phyloP scores from a whole-genome alignment of 2,888 invertebrate species.

The Trichopoda pennipes region DNA sequence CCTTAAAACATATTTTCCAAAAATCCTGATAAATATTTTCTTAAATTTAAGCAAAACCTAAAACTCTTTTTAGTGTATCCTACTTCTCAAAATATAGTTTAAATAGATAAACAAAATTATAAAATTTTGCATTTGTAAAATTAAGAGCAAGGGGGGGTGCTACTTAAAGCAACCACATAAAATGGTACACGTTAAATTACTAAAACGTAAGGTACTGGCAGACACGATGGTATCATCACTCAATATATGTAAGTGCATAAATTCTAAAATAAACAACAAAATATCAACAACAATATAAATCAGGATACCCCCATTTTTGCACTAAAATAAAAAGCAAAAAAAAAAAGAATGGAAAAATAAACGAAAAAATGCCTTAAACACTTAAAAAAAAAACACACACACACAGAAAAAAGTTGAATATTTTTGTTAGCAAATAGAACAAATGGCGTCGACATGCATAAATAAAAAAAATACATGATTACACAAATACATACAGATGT shows the following conservation, averaged over 20 bases:
- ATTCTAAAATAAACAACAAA: slow-evolving; percentile 36
- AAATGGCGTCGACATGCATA: slow-evolving; percentile 62
- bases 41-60: too few relatives aligned
- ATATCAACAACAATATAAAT: slow-evolving; percentile 50
- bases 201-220: slow-evolving; percentile 59
- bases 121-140: not conserved
- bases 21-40: too few relatives aligned
- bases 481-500: not conserved
- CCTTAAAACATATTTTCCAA: too few relatives aligned
- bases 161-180: not conserved
- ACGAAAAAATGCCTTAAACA: slow-evolving; percentile 52
- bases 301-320: slow-evolving; percentile 49
- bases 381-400: slow-evolving; percentile 39
- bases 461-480: slow-evolving; percentile 24
- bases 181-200: not conserved
- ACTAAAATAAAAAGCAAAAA: slow-evolving; percentile 2
- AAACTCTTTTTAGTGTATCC: too few relatives aligned
- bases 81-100: not conserved
- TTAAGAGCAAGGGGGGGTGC: not conserved
- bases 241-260: slow-evolving; percentile 10
- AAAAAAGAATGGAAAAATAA: not conserved
- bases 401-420: slow-evolving; percentile 50
- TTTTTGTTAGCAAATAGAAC: slow-evolving; percentile 53
- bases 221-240: slow-evolving; percentile 49
- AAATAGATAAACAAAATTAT: not conserved